phyloP scores from a whole-genome alignment of 2,797 vertebrate species.

The Chromobotia macracanthus region DNA sequence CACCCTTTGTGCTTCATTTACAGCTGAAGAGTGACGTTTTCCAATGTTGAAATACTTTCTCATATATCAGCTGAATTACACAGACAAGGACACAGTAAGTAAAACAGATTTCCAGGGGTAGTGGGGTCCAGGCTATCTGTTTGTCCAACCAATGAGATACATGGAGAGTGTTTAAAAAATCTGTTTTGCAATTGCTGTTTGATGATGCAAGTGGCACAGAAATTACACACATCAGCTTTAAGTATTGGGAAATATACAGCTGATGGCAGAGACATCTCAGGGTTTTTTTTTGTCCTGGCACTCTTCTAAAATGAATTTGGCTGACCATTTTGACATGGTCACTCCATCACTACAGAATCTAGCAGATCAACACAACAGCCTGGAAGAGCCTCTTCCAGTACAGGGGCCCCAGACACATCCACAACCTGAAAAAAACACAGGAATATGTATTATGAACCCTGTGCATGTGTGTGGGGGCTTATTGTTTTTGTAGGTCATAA shows the following conservation, averaged over 20 bases:
- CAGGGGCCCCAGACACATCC: constrained; percentile 87
- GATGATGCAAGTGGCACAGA: not conserved
- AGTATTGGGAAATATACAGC: not conserved
- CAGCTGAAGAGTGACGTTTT: not conserved
- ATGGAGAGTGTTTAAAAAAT: too few relatives aligned
- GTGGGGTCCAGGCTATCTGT: too few relatives aligned
- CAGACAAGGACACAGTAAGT: too few relatives aligned
- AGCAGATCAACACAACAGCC: constrained; percentile 88
- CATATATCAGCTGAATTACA: not conserved
- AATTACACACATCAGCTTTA: constrained; percentile 2
- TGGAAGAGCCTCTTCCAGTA: constrained; percentile 79
- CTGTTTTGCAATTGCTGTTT: too few relatives aligned
- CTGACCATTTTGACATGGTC: constrained; percentile 85
- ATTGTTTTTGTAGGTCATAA: not conserved
- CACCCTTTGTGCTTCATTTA: not conserved
- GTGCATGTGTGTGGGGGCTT: not conserved
- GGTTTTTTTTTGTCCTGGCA: constrained; percentile 83
- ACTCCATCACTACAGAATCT: constrained; percentile 93
- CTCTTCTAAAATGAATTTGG: constrained; percentile 88
- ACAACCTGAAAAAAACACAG: constrained; percentile 78
- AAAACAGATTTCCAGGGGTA: too few relatives aligned
- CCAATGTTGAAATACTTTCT: not conserved
- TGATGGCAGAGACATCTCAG: constrained; percentile 54
- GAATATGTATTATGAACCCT: not conserved
- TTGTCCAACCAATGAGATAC: too few relatives aligned